These are phyloP conservation scores for Calameuta filiformis DNA, from an alignment of 2,888 invertebrate genomes.

Conservation along the genomic window DNA sequence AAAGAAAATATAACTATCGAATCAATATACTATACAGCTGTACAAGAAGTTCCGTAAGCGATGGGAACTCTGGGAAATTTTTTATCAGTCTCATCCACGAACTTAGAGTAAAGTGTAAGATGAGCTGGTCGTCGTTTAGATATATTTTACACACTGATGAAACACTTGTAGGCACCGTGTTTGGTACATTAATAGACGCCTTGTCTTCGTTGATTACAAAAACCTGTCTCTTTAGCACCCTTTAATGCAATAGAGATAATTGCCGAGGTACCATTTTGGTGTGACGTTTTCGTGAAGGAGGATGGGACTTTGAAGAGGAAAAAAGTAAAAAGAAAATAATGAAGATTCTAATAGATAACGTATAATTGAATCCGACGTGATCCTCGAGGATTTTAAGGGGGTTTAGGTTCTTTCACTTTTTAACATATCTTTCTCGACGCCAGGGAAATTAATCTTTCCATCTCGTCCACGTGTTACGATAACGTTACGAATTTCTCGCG, in stretches of 20 bases:
- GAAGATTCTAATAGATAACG: neutral
- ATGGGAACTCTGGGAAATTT: neutral
- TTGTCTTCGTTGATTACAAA: neutral
- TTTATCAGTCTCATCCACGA: neutral
- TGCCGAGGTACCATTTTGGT: neutral
- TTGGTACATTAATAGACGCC: neutral
- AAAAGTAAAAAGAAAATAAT: neutral
- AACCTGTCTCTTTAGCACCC: neutral
- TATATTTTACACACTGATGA: neutral
- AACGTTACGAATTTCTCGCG: neutral
- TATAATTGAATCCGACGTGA: neutral
- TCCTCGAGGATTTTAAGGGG: neutral
- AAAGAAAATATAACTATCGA: neutral
- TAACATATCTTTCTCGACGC: neutral
- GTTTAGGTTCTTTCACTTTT: neutral
- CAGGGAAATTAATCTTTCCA: neutral
- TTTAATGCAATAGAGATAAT: neutral
- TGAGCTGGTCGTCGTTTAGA: neutral
- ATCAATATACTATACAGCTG: neutral
- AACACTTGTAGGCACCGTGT: neutral
- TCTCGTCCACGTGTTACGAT: neutral
- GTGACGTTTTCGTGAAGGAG: neutral
- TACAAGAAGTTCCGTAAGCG: neutral
- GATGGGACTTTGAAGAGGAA: neutral
- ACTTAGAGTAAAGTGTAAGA: neutral